Conservation (phyloP, 2,797 vertebrate species). For the Helarctos malayanus region DNA sequence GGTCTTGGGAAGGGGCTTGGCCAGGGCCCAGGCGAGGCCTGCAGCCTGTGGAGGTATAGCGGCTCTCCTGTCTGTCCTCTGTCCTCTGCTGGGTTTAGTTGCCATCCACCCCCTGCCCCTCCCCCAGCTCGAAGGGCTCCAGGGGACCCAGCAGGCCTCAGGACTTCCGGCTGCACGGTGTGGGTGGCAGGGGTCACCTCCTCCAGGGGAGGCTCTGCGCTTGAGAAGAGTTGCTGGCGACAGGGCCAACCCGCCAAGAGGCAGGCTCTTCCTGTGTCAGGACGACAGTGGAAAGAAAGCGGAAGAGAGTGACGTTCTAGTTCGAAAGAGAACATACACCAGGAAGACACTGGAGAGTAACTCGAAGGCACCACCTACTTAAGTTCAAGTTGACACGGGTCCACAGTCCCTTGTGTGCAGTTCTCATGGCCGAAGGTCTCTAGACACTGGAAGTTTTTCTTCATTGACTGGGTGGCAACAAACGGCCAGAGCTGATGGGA, state of each 20-base stretch:
- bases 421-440: not conserved
- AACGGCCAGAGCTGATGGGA: not conserved
- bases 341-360: not conserved
- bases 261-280: not conserved
- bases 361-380: not conserved
- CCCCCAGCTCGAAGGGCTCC: not conserved
- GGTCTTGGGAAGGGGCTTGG: not conserved
- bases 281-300: not conserved
- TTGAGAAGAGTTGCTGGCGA: not conserved
- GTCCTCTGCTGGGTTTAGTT: rapidly evolving
- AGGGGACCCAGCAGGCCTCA: not conserved
- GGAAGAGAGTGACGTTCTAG: not conserved
- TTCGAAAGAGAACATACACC: not conserved
- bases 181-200: too few relatives aligned
- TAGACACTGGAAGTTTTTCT: not conserved
- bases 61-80: not conserved
- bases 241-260: not conserved
- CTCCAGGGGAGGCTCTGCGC: not conserved
- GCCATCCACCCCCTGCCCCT: not conserved
- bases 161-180: not conserved
- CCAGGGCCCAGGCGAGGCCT: not conserved
- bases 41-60: not conserved
- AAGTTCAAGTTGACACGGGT: not conserved
- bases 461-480: not conserved
- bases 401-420: not conserved